Percentiles rank a stretch among this genome's conserved stretches.
phyloP scores from a whole-genome alignment of 2,797 vertebrate species.

The Denticeps clupeoides region DNA sequence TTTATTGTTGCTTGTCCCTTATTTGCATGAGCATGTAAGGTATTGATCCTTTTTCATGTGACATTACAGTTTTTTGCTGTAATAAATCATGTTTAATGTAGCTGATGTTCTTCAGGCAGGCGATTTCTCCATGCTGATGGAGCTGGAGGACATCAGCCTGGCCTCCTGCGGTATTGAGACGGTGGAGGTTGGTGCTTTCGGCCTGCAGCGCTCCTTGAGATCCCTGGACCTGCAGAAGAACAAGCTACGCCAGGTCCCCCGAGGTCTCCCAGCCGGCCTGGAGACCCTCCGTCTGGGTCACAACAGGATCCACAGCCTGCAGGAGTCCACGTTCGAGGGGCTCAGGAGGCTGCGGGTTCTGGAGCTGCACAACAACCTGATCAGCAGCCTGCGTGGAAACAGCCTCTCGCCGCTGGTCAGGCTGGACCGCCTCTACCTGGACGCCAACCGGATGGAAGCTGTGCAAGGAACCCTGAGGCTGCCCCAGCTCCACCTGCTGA shows the following conservation, averaged over 20 bases:
- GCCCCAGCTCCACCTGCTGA: constrained; percentile 50
- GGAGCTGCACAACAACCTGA: constrained; percentile 62
- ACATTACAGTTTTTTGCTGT: not conserved
- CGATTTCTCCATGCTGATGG: constrained; percentile 45
- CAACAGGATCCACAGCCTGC: constrained; percentile 53
- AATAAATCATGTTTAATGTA: not conserved
- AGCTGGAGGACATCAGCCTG: constrained; percentile 61
- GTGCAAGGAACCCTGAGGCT: constrained; percentile 45
- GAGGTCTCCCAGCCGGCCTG: constrained; percentile 51
- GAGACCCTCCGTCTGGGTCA: constrained; percentile 59
- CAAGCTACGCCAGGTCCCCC: constrained; percentile 53
- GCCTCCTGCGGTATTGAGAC: constrained; percentile 61
- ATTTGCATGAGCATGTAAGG: too few relatives aligned
- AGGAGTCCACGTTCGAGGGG: constrained; percentile 52
- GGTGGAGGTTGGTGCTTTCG: constrained; percentile 42
- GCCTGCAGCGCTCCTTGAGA: constrained; percentile 32
- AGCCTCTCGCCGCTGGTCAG: constrained; percentile 45
- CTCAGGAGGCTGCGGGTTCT: constrained; percentile 55
- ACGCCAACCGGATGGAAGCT: constrained; percentile 56
- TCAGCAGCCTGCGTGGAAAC: constrained; percentile 36
- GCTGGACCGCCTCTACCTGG: constrained; percentile 53
- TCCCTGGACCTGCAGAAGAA: constrained; percentile 67
- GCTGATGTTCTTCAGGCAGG: constrained; percentile 39
- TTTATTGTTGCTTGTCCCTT: not conserved
- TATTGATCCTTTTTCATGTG: not conserved